Base-by-base conservation (phyloP, 2,888 invertebrate species). In the Nomada flava region DNA sequence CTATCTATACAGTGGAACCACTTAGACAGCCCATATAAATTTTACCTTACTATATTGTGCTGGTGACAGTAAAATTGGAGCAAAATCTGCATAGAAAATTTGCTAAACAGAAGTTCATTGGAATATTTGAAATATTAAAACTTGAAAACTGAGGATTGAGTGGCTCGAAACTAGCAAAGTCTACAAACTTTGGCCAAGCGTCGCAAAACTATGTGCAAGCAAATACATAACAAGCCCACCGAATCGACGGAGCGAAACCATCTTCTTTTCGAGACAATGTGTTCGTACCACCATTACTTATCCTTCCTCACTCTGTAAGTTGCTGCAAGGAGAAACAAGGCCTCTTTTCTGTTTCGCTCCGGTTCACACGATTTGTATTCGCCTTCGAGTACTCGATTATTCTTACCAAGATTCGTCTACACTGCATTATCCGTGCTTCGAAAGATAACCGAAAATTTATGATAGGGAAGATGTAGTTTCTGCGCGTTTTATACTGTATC, bases 331-430 rank as follows among this genome's bases (percentile, higher is more conserved):
- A 59, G 64, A 59, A 78, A 64, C 68, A 63, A 11, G 60, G 26
- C 42, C 65, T 26, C 47, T 65, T 36, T 52, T 52, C 65, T 15
- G 82, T 85, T 82, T 83, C 80, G 81, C 83, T 84, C 86, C 80
- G 84, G 79, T 89, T 89, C 85, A 84, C 87, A 80, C 84, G 85
- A 87, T 88, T 85, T 86, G 81, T 84, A 89, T 89, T 77, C 74
- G 59, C 72, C 64, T 59, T 62, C 42, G 77, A 80, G 67, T 75
- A 82, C 79, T 71, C 85, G 86, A 83, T 86, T 84, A 57, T 77
- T 65, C 74, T 76, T 57, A 59, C 68, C 23, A 72, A 55, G 59
- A 84, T 70, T 26, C 26, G 23, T 36, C 15, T 57, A 23, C 57
- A 15, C 57, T 36, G 62, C 63, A 26, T 74, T 74, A 29, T 62